Evolutionary conservation across 2,113 vertebrate species (phyloP).

Genomic region (Anthoscopus minutus): DNA sequence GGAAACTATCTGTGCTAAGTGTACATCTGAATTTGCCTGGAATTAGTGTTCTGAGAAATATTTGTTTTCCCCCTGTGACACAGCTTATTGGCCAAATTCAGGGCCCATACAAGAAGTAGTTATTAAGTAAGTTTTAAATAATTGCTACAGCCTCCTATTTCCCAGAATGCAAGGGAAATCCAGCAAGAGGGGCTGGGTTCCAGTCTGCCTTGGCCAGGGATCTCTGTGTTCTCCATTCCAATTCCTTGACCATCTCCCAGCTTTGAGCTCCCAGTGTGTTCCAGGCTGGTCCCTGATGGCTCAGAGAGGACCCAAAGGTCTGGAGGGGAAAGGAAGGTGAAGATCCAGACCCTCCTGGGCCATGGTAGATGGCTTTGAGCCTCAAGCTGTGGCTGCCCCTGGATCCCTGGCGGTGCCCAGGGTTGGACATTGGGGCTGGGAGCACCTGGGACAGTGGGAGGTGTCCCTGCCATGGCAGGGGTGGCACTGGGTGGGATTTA

Average conservation of each 20-base stretch:
- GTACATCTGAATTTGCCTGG: neutral
- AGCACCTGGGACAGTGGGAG: neutral
- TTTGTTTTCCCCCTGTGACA: neutral
- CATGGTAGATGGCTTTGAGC: neutral
- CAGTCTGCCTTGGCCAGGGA: neutral
- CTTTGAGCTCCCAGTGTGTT: neutral
- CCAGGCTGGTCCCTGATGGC: neutral
- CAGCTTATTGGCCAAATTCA: neutral
- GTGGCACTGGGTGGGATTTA: neutral
- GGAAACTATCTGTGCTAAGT: neutral
- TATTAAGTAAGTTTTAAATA: neutral
- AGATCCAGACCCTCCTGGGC: neutral
- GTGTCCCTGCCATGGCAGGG: neutral
- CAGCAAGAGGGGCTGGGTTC: neutral
- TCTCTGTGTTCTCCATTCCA: neutral
- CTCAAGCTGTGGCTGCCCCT: neutral
- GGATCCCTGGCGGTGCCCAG: neutral
- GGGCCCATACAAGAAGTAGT: neutral
- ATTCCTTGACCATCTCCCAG: fast-evolving
- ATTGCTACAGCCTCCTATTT: neutral
- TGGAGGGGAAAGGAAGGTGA: neutral
- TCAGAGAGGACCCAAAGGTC: fast-evolving
- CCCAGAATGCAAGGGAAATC: neutral
- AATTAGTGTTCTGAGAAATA: neutral
- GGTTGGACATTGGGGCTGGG: neutral